Conservation (phyloP, 1,140 invertebrate species). For the Drosophila kepulauana region DNA sequence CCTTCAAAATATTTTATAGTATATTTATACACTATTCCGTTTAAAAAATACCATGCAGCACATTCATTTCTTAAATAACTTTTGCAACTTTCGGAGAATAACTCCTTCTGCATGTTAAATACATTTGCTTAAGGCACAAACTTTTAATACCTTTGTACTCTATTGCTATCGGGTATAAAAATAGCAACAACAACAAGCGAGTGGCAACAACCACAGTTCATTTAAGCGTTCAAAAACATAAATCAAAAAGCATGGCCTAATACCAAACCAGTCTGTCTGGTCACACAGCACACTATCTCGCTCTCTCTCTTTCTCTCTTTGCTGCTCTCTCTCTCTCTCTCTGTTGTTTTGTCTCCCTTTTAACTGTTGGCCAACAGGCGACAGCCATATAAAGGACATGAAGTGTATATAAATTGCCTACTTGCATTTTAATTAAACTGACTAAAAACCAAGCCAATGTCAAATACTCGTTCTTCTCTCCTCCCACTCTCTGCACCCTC, state of each 20-base stretch:
- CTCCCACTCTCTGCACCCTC: background rate
- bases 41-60: no score
- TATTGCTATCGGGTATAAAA: no score
- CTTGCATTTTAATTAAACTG: conserved; percentile 83
- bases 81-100: no score
- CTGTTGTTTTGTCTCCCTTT: background rate
- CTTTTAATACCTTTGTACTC: no score
- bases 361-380: conserved; percentile 28
- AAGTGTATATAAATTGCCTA: conserved; percentile 83
- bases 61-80: no score
- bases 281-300: conserved; percentile 9
- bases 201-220: conserved; percentile 66
- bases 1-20: no score
- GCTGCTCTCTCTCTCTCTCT: background rate
- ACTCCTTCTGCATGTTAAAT: no score
- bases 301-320: background rate
- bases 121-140: no score
- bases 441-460: conserved; percentile 78
- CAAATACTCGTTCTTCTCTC: conserved; percentile 62
- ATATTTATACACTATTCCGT: no score
- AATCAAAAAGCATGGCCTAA: conserved; percentile 79
- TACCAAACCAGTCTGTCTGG: conserved; percentile 56
- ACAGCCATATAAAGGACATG: conserved; percentile 55
- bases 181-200: conserved; percentile 8
- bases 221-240: conserved; percentile 83